These are phyloP conservation scores for Opisthocomus hoazin DNA, from an alignment of 2,113 vertebrate genomes.

Conservation along the genomic window DNA sequence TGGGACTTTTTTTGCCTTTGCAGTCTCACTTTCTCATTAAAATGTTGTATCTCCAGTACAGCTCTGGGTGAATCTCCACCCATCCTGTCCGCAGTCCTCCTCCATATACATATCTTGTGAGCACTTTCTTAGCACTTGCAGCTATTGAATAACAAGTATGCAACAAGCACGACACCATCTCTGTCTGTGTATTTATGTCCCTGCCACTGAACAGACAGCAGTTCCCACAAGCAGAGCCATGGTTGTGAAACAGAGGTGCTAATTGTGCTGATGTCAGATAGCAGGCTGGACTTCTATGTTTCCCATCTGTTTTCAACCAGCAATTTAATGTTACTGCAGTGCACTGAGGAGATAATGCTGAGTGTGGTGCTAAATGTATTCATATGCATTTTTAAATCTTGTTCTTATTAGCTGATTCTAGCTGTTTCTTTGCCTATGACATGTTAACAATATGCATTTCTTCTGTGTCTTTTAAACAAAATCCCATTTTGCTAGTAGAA, in stretches of 20 bases:
- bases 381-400: neutral
- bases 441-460: neutral
- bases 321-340: neutral
- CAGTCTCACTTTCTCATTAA: neutral
- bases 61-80: neutral
- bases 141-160: neutral
- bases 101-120: fast-evolving
- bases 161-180: neutral
- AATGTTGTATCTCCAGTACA: neutral
- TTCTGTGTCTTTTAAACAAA: neutral
- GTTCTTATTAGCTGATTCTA: neutral
- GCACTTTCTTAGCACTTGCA: neutral
- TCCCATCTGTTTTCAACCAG: neutral
- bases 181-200: neutral
- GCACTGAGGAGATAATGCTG: neutral
- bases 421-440: neutral
- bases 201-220: neutral
- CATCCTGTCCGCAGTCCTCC: neutral
- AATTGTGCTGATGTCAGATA: neutral
- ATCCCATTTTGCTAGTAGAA: neutral
- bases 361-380: neutral
- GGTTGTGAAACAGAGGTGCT: neutral
- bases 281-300: neutral
- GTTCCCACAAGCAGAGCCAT: neutral
- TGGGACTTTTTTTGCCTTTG: neutral